These are phyloP conservation scores for Martes martes DNA, from an alignment of 2,113 vertebrate genomes.

Conservation along the genomic window DNA sequence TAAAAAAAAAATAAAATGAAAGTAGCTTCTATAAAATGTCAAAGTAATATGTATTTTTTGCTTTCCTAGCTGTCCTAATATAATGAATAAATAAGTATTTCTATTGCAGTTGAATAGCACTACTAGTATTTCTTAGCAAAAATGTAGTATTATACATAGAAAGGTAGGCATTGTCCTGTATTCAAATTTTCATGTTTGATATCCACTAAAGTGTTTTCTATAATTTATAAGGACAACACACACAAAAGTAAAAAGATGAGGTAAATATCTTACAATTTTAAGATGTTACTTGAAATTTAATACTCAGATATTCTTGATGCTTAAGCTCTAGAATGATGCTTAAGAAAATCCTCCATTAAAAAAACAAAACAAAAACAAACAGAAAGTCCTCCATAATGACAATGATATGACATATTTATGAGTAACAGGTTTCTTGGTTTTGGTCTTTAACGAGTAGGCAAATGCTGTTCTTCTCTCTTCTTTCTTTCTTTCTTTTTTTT, in stretches of 20 bases:
- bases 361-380: background rate
- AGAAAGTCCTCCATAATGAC: background rate
- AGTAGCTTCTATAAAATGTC: constrained; percentile 55
- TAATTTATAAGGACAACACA: constrained; percentile 20
- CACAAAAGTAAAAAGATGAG: constrained; percentile 57
- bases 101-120: background rate
- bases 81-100: constrained; percentile 6
- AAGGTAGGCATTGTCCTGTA: constrained; percentile 29
- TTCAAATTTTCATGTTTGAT: constrained; percentile 51
- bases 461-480: background rate
- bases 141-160: background rate
- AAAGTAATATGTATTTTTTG: constrained; percentile 13
- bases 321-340: background rate
- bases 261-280: constrained; percentile 58
- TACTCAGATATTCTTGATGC: background rate
- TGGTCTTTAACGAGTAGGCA: background rate
- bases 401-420: background rate
- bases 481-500: no score
- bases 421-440: background rate
- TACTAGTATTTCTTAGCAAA: constrained; percentile 44
- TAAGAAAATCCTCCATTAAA: background rate
- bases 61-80: constrained; percentile 49
- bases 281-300: constrained; percentile 43
- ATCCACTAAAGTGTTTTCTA: constrained; percentile 37
- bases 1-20: background rate